Base-by-base conservation (phyloP, 2,888 invertebrate species). In the Scrobipalpa costella region DNA sequence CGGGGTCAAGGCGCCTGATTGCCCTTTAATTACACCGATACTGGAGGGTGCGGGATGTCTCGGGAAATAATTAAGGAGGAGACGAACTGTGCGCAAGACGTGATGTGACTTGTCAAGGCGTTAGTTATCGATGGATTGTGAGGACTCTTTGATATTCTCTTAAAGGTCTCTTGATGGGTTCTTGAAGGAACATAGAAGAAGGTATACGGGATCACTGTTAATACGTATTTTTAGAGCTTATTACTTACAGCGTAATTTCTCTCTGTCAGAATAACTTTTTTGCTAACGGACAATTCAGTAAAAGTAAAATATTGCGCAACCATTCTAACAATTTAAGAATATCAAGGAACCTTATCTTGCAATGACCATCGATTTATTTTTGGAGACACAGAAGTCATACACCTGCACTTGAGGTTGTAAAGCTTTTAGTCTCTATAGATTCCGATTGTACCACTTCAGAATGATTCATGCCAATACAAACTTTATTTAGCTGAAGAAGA, bases 321-420 rank as follows among this genome's bases (percentile, higher is more conserved):
- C 38, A 57, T 0, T 15, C 36, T 2, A 36, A 36, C 57, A n/a
- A 34, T 44, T 61, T 34, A 40, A 27, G 57, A 63, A 62, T 62
- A 66, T 49, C 15, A 71, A 67, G 77, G 75, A 80, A 83, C 80
- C 78, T 86, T 85, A 88, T 89, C 88, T 85, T 68, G 73, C 82
- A 85, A 85, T 87, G 85, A 87, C 84, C 85, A 86, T 84, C 84
- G 80, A 86, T 89, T 88, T 90, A 90, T 90, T 90, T 90, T 88
- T 75, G 85, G 90, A 87, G 90, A 86, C 89, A 84, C 86, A 80
- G 81, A 78, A 88, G 86, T 88, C 86, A 85, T 86, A 83, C 85
- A 89, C 88, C 90, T 89, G 90, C 90, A 90, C 90, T 90, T 79
- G 86, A 88, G 80, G 83, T 77, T 77, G 76, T 79, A 80, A 77